Base-by-base conservation (phyloP, 2,113 vertebrate genomes). In the Triplophysa rosa region DNA sequence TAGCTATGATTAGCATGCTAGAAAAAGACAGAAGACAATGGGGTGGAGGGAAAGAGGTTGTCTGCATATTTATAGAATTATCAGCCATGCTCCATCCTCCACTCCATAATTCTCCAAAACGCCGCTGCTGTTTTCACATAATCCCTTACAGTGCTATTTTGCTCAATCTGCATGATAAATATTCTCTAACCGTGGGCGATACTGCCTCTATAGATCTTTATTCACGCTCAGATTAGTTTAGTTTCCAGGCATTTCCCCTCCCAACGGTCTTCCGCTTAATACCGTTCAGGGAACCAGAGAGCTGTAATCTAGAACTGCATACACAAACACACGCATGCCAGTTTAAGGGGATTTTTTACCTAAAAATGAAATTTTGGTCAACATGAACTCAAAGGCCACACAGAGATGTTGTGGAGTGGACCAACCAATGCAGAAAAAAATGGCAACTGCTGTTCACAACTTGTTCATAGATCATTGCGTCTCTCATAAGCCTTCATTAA, bases 111-210 rank as follows among this genome's bases (percentile, higher is more conserved):
- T 19, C 13, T 64, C 12, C 23, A 33, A 61, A 16, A 67, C 33
- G 10, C 26, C 33, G 8, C 16, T 37, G 49, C 26, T 16, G 42
- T 65, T 54, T 73, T 77, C 45, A 68, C 77, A 74, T 79, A 69
- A 76, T 70, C 71, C 66, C 68, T 75, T 26, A 17, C n/a, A n/a
- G 58, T 61, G 58, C 37, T 23, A 56, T 42, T 74, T 75, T 47
- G 59, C 40, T 37, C 52, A 82, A 61, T 81, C 66, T 80, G 77
- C 67, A 79, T 77, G 72, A 80, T 82, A 80, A 82, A 82, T 65
- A 62, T 74, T 26, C 33, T 12, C 58, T 73, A n/a, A 52, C 80
- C 77, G 40, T 26, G 17, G 77, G 83, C 66, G 37, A 69, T 58
- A 45, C 62, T 73, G 77, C 33, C 29, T 74, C 33, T 70, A 61